Conservation (phyloP, 2,888 invertebrate species). For the Bellardia bayeri region DNA sequence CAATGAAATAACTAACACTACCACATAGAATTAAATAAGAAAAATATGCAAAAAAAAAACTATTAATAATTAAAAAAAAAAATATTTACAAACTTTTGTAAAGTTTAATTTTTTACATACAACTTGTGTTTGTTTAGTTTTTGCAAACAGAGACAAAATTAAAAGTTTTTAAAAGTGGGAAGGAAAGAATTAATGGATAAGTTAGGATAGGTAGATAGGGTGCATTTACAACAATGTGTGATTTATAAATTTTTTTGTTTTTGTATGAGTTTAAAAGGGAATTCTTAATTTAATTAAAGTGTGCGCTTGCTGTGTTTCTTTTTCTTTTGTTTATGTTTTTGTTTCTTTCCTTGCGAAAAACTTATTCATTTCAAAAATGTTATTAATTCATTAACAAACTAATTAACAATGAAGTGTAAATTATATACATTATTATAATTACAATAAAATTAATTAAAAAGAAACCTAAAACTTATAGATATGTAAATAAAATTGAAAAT, state of each 20-base stretch:
- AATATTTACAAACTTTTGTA: conserved; percentile 70
- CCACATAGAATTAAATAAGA: conserved; percentile 52
- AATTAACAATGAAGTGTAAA: conserved; percentile 66
- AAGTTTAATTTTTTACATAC: conserved; percentile 64
- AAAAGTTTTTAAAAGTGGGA: not conserved
- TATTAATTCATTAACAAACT: conserved; percentile 65
- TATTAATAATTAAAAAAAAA: conserved; percentile 55
- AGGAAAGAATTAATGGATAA: not conserved
- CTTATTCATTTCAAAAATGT: conserved; percentile 51
- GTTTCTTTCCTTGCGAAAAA: conserved; percentile 17
- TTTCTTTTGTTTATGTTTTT: conserved; percentile 6
- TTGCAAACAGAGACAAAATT: conserved; percentile 41
- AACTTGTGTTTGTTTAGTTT: not conserved
- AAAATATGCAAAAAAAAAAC: conserved; percentile 50
- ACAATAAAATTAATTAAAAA: conserved; percentile 58
- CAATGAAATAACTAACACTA: conserved; percentile 68
- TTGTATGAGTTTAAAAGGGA: conserved; percentile 36
- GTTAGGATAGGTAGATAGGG: conserved; percentile 17
- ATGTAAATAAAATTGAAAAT: conserved; percentile 47
- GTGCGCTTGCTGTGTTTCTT: conserved; percentile 51
- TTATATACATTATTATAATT: conserved; percentile 62
- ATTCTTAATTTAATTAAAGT: conserved; percentile 54
- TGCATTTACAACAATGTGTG: conserved; percentile 70
- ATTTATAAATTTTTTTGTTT: conserved; percentile 26
- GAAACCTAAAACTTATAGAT: conserved; percentile 56